phyloP scores from a whole-genome alignment of 2,888 invertebrate genomes.

The Zygogramma bicolorata region DNA sequence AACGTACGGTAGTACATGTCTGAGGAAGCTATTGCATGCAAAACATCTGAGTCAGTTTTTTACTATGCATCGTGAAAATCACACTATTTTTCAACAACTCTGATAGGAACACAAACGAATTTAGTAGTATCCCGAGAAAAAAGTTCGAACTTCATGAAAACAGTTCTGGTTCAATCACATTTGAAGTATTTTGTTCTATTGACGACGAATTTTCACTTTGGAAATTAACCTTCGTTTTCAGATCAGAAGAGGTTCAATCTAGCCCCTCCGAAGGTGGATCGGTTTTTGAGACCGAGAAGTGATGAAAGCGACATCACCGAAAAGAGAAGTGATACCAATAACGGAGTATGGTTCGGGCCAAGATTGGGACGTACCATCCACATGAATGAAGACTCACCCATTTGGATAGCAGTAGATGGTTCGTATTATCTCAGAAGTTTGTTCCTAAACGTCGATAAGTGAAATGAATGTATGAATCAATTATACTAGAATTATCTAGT shows the following conservation, averaged over 20 bases:
- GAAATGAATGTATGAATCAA: too few relatives aligned
- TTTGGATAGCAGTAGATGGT: not conserved
- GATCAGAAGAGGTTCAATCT: conserved; percentile 32
- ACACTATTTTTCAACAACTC: too few relatives aligned
- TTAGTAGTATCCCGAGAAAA: too few relatives aligned
- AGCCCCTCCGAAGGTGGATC: conserved; percentile 68
- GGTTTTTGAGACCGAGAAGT: conserved; percentile 51
- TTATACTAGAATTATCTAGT: too few relatives aligned
- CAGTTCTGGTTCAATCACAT: too few relatives aligned
- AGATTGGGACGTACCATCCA: conserved; percentile 40
- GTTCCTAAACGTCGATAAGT: not conserved
- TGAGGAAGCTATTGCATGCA: too few relatives aligned
- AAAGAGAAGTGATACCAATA: conserved; percentile 64
- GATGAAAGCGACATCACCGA: conserved; percentile 56
- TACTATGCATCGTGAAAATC: too few relatives aligned
- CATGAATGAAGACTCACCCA: not conserved
- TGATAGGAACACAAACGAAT: too few relatives aligned
- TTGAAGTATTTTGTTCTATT: too few relatives aligned
- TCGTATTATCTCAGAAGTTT: not conserved
- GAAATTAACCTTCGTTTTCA: conserved; percentile 14
- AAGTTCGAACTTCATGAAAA: too few relatives aligned
- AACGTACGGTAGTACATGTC: too few relatives aligned
- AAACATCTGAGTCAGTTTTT: too few relatives aligned
- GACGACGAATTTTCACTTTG: not conserved
- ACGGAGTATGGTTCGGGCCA: conserved; percentile 61